A percentile compares a stretch with the other conserved stretches of the same genome.
These are phyloP conservation scores for Epiblema foenella DNA, from an alignment of 2,888 invertebrate genomes.

Conservation along the genomic window DNA sequence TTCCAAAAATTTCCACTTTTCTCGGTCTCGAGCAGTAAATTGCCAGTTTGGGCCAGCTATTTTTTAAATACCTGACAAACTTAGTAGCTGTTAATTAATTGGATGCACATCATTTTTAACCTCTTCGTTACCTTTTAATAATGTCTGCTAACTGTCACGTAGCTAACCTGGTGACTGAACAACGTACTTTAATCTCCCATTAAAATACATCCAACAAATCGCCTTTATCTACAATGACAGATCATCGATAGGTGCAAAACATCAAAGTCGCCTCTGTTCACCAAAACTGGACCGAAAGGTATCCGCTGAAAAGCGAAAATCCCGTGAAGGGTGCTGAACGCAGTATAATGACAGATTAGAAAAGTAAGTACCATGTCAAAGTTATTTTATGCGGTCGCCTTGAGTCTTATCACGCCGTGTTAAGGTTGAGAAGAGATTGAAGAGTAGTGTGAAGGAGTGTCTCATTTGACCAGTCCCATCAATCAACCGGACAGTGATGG, in stretches of 20 bases:
- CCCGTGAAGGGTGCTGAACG: neutral
- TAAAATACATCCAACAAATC: constrained; percentile 44
- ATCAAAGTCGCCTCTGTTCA: constrained; percentile 11
- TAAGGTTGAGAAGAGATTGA: constrained; percentile 3
- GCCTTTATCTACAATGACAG: constrained; percentile 46
- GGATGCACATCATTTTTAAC: neutral
- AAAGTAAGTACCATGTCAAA: constrained; percentile 40
- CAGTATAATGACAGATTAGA: constrained; percentile 44
- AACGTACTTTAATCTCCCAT: constrained; percentile 31
- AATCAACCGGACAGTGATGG: constrained; percentile 50
- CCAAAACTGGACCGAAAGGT: constrained; percentile 5
- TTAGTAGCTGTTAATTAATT: neutral
- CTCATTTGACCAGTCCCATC: constrained; percentile 49
- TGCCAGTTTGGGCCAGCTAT: too few species aligned
- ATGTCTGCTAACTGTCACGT: constrained; percentile 10
- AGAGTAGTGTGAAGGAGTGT: constrained; percentile 16
- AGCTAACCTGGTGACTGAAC: constrained; percentile 30
- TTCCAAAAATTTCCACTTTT: too few species aligned
- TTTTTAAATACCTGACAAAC: neutral
- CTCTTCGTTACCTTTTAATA: neutral
- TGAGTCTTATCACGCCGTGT: neutral
- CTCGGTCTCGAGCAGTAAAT: too few species aligned
- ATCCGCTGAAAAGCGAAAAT: constrained; percentile 17
- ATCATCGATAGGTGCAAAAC: constrained; percentile 46
- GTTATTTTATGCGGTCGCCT: constrained; percentile 17